These are phyloP conservation scores for Hofmannophila pseudospretella DNA, from an alignment of 2,888 invertebrate species.

Conservation along the genomic window DNA sequence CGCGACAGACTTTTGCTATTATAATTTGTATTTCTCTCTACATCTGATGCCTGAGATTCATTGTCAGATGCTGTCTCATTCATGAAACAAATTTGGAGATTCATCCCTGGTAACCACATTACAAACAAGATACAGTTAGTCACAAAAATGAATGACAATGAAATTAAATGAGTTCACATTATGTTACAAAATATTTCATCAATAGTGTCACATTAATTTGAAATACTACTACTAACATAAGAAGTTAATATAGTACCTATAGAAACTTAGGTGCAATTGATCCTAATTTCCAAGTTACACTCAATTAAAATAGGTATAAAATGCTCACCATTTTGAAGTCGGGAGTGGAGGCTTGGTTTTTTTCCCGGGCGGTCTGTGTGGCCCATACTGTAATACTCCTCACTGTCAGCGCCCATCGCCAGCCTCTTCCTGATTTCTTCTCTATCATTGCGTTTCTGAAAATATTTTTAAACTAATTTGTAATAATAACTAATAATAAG, in stretches of 20 bases:
- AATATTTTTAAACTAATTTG: no score
- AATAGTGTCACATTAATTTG: no score
- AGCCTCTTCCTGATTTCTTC: conserved; percentile 93
- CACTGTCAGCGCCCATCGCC: conserved; percentile 90
- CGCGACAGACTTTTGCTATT: conserved; percentile 58
- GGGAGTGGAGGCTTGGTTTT: conserved; percentile 91
- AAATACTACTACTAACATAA: background rate
- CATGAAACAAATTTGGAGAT: conserved; percentile 97
- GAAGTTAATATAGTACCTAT: no score
- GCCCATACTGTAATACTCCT: conserved; percentile 82
- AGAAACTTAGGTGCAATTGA: no score
- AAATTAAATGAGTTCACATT: no score
- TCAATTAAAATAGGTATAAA: background rate
- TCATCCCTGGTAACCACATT: conserved; percentile 83
- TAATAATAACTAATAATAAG: no score
- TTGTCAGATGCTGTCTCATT: conserved; percentile 93
- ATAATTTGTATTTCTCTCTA: conserved; percentile 74
- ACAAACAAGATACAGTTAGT: conserved; percentile 19
- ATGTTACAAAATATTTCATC: no score
- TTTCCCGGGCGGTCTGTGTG: conserved; percentile 83
- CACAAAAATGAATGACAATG: no score
- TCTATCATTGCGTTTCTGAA: conserved; percentile 92
- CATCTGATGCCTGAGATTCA: conserved; percentile 87
- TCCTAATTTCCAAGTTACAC: no score
- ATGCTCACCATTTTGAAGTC: conserved; percentile 88